Evolutionary conservation across 2,888 invertebrate genomes (phyloP).

Genomic region (Drosophila affinis): DNA sequence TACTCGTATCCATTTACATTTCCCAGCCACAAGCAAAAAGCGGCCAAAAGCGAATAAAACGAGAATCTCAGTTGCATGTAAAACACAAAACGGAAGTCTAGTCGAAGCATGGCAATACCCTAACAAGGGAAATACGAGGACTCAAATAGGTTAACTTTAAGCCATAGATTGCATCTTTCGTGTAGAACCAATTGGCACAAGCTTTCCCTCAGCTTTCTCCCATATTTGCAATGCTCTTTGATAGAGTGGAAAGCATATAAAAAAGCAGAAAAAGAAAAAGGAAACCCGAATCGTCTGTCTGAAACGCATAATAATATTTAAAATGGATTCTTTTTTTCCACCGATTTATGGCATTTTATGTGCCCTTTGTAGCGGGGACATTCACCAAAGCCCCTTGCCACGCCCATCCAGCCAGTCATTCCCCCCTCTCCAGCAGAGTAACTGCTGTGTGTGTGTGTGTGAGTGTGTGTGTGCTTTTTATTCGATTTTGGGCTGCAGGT

Average conservation of each 20-base stretch:
- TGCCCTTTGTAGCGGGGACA: slow-evolving; percentile 21
- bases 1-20: slow-evolving; percentile 14
- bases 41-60: slow-evolving; percentile 21
- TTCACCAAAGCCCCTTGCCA: not conserved
- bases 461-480: slow-evolving; percentile 35
- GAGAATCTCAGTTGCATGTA: slow-evolving; percentile 39
- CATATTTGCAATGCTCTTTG: not conserved
- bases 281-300: slow-evolving; percentile 17
- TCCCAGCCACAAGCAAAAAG: slow-evolving; percentile 6
- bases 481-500: slow-evolving; percentile 44
- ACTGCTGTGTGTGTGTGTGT: slow-evolving; percentile 35
- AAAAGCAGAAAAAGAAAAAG: slow-evolving; percentile 3
- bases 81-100: not conserved
- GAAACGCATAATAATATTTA: slow-evolving; percentile 57
- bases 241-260: not conserved
- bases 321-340: slow-evolving; percentile 60
- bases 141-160: not conserved
- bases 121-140: not conserved
- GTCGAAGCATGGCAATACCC: not conserved
- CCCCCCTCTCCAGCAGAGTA: slow-evolving; percentile 12
- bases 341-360: slow-evolving; percentile 61
- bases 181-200: not conserved
- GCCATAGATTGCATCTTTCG: not conserved
- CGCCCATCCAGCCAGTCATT: not conserved
- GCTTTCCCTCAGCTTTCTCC: not conserved